Conservation (phyloP, 1,140 invertebrate species). For the Microplitis demolitor region DNA sequence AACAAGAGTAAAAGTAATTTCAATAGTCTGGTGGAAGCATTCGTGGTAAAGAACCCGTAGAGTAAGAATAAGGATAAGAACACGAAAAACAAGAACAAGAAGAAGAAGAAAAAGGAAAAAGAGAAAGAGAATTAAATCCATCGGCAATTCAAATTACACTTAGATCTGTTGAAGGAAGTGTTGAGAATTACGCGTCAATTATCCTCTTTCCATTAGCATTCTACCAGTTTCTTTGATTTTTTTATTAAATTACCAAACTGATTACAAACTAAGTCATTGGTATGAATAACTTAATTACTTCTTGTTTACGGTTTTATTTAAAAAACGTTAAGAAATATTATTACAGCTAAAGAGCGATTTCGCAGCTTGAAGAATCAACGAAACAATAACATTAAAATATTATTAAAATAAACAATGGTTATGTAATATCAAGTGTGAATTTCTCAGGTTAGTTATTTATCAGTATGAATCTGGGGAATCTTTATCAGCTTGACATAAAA, state of each 20-base stretch:
- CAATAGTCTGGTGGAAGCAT: not conserved
- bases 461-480: too few species aligned
- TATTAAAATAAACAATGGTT: too few species aligned
- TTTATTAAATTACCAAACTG: not conserved
- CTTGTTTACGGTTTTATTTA: not conserved
- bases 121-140: not conserved
- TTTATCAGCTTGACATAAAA: too few species aligned
- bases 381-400: too few species aligned
- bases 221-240: not conserved
- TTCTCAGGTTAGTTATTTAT: too few species aligned
- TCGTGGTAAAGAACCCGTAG: not conserved
- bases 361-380: not conserved
- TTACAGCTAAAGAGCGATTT: not conserved
- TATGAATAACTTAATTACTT: not conserved
- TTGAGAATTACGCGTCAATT: not conserved
- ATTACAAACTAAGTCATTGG: not conserved
- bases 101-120: not conserved
- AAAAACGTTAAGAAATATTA: too few species aligned
- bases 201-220: conserved; percentile 2
- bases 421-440: too few species aligned
- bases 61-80: not conserved
- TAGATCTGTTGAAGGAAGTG: not conserved
- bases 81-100: too few species aligned
- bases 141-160: conserved; percentile 20
- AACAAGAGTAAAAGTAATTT: conserved; percentile 1